Evolutionary conservation across 2,888 invertebrate genomes (phyloP), one percentile per base, ranked within the genome.

Genomic region (Nycteola revayana): DNA sequence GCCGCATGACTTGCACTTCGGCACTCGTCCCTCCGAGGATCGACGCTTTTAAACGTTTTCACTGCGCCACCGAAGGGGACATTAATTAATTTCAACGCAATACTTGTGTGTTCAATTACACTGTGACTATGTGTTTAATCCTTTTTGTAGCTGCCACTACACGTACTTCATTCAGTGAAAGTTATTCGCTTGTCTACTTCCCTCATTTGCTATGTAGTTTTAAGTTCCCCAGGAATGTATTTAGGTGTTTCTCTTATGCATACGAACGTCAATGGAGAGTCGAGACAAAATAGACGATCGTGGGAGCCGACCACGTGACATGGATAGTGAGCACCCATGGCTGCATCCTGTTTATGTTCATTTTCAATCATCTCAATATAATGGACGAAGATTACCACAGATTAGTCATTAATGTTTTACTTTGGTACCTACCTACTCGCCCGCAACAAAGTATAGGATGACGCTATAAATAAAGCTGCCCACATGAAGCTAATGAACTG

Each of bases 21-120:
- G 48, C 46, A 50, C 48, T 44, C 60, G 53, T 65, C 72, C 68
- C 75, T 66, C 55, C 48, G 29, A 57, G 66, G 63, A 66, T 62
- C 66, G 64, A 51, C 61, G 66, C 68, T 70, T 78, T 81, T 78
- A 75, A 79, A 75, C 68, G 68, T 77, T 78, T 66, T 71, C 66
- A 65, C 43, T 43, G 57, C 57, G 45, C 64, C 64, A 66, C 62
- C 61, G 66, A 72, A 64, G 70, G 71, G 79, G 69, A 75, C 77
- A 76, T 78, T 86, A 83, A 87, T 86, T 86, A 86, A 84, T 86
- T 85, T 80, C 63, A 60, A 70, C 71, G 65, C 70, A 64, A 66
- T 67, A 66, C 66, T 69, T 62, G 67, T 72, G 69, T 68, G 70
- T 71, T 75, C 72, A 68, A 68, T 78, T 73, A 67, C 54, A 68